Evolutionary conservation across 1,140 invertebrate species (phyloP), one percentile per base, ranked within the genome.

Genomic region (Philaenus spumarius): DNA sequence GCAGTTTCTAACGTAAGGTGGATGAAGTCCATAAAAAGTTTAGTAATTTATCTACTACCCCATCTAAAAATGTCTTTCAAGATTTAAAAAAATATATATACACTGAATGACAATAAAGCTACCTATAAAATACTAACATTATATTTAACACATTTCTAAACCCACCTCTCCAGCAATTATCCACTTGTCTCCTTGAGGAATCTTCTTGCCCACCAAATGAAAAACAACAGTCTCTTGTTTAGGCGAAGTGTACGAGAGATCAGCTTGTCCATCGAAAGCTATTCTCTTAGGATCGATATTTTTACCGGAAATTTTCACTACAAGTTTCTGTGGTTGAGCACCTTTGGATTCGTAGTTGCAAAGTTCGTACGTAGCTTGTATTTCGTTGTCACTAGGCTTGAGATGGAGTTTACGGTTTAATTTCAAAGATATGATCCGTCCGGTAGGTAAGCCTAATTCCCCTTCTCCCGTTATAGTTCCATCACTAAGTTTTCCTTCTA

Each of bases 231-330:
- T 58, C 57, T 66, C 58, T 12, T 52, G 55, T 20, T 53, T 17
- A 42, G 61, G 58, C 30, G 47, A 26, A 4, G 43, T 23, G 34
- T 60, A 62, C n/a, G 19, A 15, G 1, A 62, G 22, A 15, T 57
- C 58, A 11, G 53, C 48, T 19, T 64, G 58, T 39, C 60, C 58
- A 43, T 66, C 64, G 56, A 64, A 60, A 19, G 55, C 45, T 12
- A 35, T 35, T 19, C 43, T 35, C 14, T 59, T 48, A 1, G 48
- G 20, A 55, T 66, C 55, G 24, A 64, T 39, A 30, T 64, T 62
- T 37, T 64, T 64, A 30, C 55, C 64, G 34, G 45, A 48, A 11
- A 60, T 14, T 40, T 62, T 55, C 19, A 65, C 14, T 4, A 20
- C 14, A 17, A 64, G n/a, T 39, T 62, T 56, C 2, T 26, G 35